Evolutionary conservation across 2,797 vertebrate genomes (phyloP), one percentile per base, ranked within the genome.

Genomic region (Chanos chanos): DNA sequence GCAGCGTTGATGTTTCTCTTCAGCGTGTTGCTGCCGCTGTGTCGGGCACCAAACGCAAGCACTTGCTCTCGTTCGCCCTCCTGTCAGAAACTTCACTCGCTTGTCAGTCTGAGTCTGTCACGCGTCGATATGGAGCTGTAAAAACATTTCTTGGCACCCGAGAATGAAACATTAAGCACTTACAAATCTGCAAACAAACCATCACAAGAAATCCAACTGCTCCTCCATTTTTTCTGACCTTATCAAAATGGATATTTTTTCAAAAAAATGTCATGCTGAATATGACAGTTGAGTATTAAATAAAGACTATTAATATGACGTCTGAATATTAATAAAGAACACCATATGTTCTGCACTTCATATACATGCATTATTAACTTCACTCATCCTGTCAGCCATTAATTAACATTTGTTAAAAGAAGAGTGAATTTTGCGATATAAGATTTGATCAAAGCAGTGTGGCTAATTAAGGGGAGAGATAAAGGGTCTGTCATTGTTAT

Each of bases 331-430:
- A 86, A 82, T 86, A 81, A 83, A 81, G 62, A 70, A 28, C 65
- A 69, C 82, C 84, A 87, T 86, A 86, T 84, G 86, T 80, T 85
- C 70, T n/a, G 19, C 75, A 80, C 68, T 69, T 73, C 66, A 70
- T 72, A 72, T 63, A 78, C 70, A 77, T 83, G 80, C 78, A 81
- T 86, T 87, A 85, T 87, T 86, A 81, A 80, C 69, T 67, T 71
- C 72, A 85, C 85, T 76, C 15, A 31, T 68, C 71, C 68, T 85
- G 81, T 86, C 81, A 80, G 77, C 68, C 63, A 56, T 79, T 86
- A 80, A 86, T 85, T 85, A 83, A 82, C 64, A 81, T 85, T 80
- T 76, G 82, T 86, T 86, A 79, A 85, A 85, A 75, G 64, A 77
- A 75, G 73, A 83, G 79, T 72, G 77, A 82, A 82, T 71, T 80